Percentiles rank a stretch among this genome's conserved stretches.
phyloP scores from a whole-genome alignment of 2,888 invertebrate genomes.

The Metellina segmentata region DNA sequence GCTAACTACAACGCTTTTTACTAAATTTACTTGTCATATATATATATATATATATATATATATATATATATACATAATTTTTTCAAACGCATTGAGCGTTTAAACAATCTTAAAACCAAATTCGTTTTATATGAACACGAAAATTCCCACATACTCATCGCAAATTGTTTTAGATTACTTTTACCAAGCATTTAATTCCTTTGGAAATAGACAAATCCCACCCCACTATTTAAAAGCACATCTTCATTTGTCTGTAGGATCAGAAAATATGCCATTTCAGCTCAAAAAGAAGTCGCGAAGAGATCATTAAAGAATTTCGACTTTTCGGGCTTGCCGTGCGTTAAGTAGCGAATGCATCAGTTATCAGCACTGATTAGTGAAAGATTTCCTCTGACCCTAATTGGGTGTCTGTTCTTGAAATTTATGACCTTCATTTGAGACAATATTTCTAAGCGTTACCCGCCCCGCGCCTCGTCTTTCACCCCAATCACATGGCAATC shows the following conservation, averaged over 20 bases:
- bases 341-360: conserved; percentile 8
- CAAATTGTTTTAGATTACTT: too few relatives aligned
- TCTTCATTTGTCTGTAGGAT: conserved; percentile 1
- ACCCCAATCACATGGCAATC: background rate
- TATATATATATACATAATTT: too few relatives aligned
- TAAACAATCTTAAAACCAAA: too few relatives aligned
- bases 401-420: conserved; percentile 25
- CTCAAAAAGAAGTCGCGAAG: background rate
- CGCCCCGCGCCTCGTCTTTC: background rate
- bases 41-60: too few relatives aligned
- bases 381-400: conserved; percentile 28
- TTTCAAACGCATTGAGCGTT: too few relatives aligned
- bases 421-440: conserved; percentile 41
- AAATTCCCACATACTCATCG: too few relatives aligned
- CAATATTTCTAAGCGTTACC: conserved; percentile 13
- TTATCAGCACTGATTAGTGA: conserved; percentile 26
- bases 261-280: conserved; percentile 8
- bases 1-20: too few relatives aligned
- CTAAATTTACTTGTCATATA: too few relatives aligned
- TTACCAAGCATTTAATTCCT: background rate
- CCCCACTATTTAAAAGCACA: background rate
- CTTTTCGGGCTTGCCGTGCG: background rate
- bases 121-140: too few relatives aligned
- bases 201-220: background rate
- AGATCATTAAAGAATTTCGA: conserved; percentile 36